These are phyloP conservation scores for Halictus quadricinctus DNA, from an alignment of 2,888 invertebrate species.

Conservation along the genomic window DNA sequence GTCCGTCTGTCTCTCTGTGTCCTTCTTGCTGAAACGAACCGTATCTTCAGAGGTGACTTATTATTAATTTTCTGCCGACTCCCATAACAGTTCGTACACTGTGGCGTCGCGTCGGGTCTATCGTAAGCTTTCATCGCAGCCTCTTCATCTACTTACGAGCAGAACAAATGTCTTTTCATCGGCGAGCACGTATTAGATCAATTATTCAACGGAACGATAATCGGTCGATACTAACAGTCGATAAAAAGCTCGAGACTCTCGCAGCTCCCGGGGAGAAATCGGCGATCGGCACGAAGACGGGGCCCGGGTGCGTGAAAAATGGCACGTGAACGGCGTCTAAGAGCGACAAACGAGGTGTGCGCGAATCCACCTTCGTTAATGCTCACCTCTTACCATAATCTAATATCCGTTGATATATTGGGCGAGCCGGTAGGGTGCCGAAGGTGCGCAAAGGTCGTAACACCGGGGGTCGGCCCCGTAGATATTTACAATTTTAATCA, in stretches of 20 bases:
- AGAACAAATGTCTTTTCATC: slow-evolving; percentile 45
- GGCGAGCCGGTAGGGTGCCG: slow-evolving; percentile 76
- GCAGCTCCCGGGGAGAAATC: slow-evolving; percentile 67
- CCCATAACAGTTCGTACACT: too few relatives aligned
- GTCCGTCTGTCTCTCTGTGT: background rate
- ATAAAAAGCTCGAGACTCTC: slow-evolving; percentile 20
- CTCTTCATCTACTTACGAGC: slow-evolving; percentile 35
- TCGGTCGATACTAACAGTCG: slow-evolving; percentile 36
- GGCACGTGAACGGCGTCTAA: slow-evolving; percentile 57
- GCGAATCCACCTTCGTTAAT: slow-evolving; percentile 68
- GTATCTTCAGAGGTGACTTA: background rate
- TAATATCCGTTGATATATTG: slow-evolving; percentile 79
- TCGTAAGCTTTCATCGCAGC: slow-evolving; percentile 41
- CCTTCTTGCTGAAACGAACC: background rate
- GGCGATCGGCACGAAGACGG: slow-evolving; percentile 49
- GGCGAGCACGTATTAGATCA: slow-evolving; percentile 38
- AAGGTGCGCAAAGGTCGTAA: slow-evolving; percentile 76
- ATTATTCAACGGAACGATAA: slow-evolving; percentile 42
- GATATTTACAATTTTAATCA: slow-evolving; percentile 80
- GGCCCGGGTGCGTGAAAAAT: slow-evolving; percentile 68
- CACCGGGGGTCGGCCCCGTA: slow-evolving; percentile 74
- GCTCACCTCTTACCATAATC: slow-evolving; percentile 77
- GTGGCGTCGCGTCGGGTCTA: background rate
- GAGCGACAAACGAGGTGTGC: slow-evolving; percentile 54
- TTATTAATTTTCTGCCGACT: too few relatives aligned